Evolutionary conservation across 2,888 invertebrate species (phyloP).

Genomic region (Tinea pellionella): DNA sequence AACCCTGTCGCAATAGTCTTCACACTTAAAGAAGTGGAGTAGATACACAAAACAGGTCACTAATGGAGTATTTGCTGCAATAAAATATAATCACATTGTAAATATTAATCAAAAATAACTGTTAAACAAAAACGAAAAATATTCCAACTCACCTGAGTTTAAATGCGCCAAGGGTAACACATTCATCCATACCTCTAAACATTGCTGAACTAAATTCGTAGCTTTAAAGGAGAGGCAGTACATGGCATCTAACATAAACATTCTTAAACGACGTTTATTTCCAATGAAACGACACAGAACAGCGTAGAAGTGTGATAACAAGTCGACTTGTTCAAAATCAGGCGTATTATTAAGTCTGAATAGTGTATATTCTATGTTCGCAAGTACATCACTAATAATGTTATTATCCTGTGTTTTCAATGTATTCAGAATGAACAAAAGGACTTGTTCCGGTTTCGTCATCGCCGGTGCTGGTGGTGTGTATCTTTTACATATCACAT

Average conservation of each 20-base stretch:
- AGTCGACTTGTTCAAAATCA: constrained; percentile 43
- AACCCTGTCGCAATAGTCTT: constrained; percentile 40
- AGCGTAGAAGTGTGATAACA: constrained; percentile 52
- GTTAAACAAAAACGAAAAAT: background rate
- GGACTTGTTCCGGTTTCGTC: constrained; percentile 47
- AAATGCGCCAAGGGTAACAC: constrained; percentile 48
- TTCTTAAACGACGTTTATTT: constrained; percentile 36
- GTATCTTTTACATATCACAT: constrained; percentile 33
- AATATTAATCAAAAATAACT: constrained; percentile 9
- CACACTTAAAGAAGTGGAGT: constrained; percentile 52
- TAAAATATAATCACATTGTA: constrained; percentile 13
- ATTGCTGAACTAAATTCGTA: constrained; percentile 44
- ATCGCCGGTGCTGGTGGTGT: constrained; percentile 39
- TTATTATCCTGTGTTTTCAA: constrained; percentile 12
- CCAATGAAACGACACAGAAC: constrained; percentile 43
- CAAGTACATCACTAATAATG: constrained; percentile 30
- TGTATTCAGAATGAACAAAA: constrained; percentile 32
- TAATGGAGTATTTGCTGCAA: constrained; percentile 50
- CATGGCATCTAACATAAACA: constrained; percentile 57
- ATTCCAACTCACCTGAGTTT: constrained; percentile 38
- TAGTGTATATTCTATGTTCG: constrained; percentile 41
- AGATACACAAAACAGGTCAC: constrained; percentile 52
- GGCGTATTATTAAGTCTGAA: constrained; percentile 48
- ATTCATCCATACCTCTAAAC: constrained; percentile 51
- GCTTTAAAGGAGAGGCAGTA: constrained; percentile 55